Percentiles rank a stretch among this genome's conserved stretches.
Evolutionary conservation across 2,797 vertebrate species (phyloP).

Genomic region (Cryptoprocta ferox): DNA sequence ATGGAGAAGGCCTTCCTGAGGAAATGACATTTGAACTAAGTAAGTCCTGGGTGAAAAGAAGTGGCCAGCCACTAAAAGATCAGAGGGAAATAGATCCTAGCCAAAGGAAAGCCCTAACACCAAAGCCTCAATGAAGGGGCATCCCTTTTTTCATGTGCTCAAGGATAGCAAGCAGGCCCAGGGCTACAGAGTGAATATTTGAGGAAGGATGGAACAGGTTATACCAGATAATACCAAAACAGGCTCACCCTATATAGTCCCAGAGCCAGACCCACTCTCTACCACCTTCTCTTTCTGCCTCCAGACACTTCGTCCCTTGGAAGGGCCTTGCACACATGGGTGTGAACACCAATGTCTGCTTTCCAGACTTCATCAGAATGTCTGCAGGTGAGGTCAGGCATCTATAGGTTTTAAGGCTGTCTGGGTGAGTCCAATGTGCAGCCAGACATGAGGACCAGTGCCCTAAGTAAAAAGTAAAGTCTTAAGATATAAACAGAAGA

Average conservation of each 20-base stretch:
- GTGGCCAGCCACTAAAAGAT: not conserved
- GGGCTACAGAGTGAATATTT: not conserved
- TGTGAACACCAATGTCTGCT: not conserved
- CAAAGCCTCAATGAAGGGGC: not conserved
- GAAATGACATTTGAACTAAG: not conserved
- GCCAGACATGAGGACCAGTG: not conserved
- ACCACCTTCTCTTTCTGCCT: not conserved
- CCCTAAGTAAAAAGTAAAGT: not conserved
- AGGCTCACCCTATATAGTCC: not conserved
- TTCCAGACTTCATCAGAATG: not conserved
- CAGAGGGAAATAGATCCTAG: not conserved
- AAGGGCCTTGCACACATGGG: not conserved
- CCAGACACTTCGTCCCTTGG: not conserved
- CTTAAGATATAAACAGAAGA: not conserved
- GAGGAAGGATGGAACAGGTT: not conserved
- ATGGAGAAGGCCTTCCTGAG: not conserved
- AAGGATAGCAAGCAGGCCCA: not conserved
- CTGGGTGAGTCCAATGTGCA: not conserved
- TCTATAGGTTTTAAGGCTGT: not conserved
- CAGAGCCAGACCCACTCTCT: not conserved
- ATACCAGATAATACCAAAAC: not conserved
- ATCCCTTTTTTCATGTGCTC: fast-evolving
- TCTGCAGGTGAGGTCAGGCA: not conserved
- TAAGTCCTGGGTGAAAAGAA: not conserved
- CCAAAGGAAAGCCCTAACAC: not conserved